Evolutionary conservation across 2,797 vertebrate species (phyloP), one percentile per base, ranked within the genome.

Genomic region (Phyllotis vaccarum): DNA sequence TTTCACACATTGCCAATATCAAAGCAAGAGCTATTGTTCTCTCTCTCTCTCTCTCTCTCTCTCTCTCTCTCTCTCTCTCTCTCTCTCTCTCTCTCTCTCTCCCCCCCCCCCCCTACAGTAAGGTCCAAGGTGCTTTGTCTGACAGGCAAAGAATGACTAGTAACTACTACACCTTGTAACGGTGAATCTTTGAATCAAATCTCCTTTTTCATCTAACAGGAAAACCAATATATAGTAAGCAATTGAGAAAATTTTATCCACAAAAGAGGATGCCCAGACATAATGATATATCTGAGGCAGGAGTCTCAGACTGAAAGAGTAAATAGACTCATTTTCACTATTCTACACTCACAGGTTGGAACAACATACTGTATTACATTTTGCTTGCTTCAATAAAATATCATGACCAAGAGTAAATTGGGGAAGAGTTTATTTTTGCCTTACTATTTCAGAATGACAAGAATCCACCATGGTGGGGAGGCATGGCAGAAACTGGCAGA

Each of bases 241-340:
- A 81, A 79, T 5, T 34, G 34, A 95, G 75, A 76, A 64, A 80
- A 89, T 89, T 85, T 46, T 83, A 66, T 58, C n/a, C 49, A 91
- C 83, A 91, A 54, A 87, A 80, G 27, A 76, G 3, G 7, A 76
- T 95, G 52, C 74, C n/a, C 56, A 85, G 40, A 88, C 49, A 86
- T 91, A 52, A 78, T 78, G 56, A 85, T 70, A 78, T 19, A 40
- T 75, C 86, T 34, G 75, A 90, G 43, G 27, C 5, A 94, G 74
- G 79, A 80, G 40, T 72, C 58, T 87, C 29, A 81, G 56, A 16
- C 34, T 93, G 9, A 74, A 95, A 89, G 43, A 17, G 19, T 5
- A 89, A 87, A 66, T 46, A 60, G 13, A 90, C 74, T 95, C 40
- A 79, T 91, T 89, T 95, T 90, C 78, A 92, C 70, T 83, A 80